A percentile compares a stretch with the other conserved stretches of the same genome.
Conservation (phyloP, 2,888 invertebrate genomes). For the Lasioglossum lativentre region DNA sequence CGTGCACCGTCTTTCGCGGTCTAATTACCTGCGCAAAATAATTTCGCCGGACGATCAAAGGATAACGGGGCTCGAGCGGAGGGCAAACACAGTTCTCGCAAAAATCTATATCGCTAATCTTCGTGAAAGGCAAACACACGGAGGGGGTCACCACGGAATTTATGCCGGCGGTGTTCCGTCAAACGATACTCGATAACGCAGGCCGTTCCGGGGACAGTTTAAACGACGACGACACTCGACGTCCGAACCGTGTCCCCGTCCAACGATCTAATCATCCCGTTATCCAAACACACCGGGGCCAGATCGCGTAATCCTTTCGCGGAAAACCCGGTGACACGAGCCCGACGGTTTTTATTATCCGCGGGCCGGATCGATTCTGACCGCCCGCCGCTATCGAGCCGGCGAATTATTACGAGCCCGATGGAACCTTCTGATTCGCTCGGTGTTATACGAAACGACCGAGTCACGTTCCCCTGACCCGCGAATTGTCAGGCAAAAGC, state of each 20-base stretch:
- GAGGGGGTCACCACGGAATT: not conserved
- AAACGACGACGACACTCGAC: slow-evolving; percentile 5
- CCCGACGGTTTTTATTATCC: not conserved
- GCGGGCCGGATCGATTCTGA: slow-evolving; percentile 5
- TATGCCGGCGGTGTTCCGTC: not conserved
- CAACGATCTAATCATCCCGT: slow-evolving; percentile 52
- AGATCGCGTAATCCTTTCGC: slow-evolving; percentile 59
- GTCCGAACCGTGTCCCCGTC: not conserved
- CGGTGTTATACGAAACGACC: not conserved
- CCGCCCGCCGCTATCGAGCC: not conserved
- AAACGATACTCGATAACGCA: not conserved
- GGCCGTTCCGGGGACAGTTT: not conserved
- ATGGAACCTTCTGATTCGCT: not conserved
- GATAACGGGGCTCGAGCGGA: not conserved
- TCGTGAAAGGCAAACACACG: not conserved
- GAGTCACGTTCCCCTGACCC: not conserved
- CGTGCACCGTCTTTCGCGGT: not conserved
- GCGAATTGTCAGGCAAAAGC: not conserved
- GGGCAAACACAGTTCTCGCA: not conserved
- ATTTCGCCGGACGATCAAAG: not conserved
- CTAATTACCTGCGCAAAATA: not conserved
- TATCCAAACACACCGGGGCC: slow-evolving; percentile 51
- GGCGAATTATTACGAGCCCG: slow-evolving; percentile 5
- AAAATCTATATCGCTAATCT: slow-evolving; percentile 2
- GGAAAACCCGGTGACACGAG: slow-evolving; percentile 36